A percentile compares a stretch with the other conserved stretches of the same genome.
Evolutionary conservation across 2,888 invertebrate species (phyloP).

Genomic region (Clunio marinus): DNA sequence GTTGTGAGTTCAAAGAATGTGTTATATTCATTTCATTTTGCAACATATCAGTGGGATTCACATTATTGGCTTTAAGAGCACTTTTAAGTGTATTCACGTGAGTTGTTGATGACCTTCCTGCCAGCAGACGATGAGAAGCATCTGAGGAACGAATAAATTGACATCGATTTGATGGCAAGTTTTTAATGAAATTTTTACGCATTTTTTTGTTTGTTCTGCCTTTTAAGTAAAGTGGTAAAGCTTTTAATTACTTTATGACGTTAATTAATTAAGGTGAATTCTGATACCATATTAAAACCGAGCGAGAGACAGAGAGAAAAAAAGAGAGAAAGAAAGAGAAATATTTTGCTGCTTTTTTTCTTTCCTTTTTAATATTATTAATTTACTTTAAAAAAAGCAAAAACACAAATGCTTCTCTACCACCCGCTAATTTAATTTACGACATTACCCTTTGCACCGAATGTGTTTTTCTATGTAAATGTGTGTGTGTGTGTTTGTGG

Average conservation of each 20-base stretch:
- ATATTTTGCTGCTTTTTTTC: background rate
- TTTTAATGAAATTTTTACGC: background rate
- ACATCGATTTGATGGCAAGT: slow-evolving; percentile 19
- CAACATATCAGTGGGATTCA: slow-evolving; percentile 21
- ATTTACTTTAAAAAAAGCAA: slow-evolving; percentile 3
- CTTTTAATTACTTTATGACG: no score
- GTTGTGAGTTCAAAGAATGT: background rate
- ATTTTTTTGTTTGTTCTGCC: no score
- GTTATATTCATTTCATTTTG: slow-evolving; percentile 21
- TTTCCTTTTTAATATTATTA: background rate
- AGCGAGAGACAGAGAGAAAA: background rate
- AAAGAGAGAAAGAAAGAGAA: background rate
- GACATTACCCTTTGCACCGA: slow-evolving; percentile 33
- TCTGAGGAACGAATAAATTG: slow-evolving; percentile 45
- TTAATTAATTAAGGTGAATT: no score
- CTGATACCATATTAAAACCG: no score
- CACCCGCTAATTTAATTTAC: slow-evolving; percentile 32
- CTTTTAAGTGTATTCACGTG: slow-evolving; percentile 31
- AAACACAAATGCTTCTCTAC: slow-evolving; percentile 1
- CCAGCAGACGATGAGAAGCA: slow-evolving; percentile 54
- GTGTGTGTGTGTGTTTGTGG: background rate
- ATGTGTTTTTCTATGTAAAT: background rate
- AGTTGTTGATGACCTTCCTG: slow-evolving; percentile 61
- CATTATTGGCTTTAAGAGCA: slow-evolving; percentile 34
- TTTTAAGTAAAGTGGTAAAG: no score